A percentile compares a stretch with the other conserved stretches of the same genome.
Conservation (phyloP, 2,113 vertebrate species). For the Noturus placidus region DNA sequence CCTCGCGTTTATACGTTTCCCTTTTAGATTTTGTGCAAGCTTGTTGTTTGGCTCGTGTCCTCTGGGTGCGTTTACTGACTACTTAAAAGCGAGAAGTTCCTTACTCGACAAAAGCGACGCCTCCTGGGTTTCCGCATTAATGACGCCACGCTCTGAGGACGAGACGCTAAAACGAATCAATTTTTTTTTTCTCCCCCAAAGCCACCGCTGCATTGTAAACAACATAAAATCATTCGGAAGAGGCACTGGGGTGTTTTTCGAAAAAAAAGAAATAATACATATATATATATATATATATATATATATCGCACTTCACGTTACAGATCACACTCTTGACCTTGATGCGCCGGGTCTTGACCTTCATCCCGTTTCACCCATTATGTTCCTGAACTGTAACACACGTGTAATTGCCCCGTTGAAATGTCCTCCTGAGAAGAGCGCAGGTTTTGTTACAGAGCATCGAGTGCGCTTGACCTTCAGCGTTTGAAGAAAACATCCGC, state of each 20-base stretch:
- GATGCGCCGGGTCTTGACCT: not conserved
- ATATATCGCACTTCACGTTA: not conserved
- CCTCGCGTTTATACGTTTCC: not conserved
- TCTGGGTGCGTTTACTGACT: constrained; percentile 27
- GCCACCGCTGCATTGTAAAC: constrained; percentile 10
- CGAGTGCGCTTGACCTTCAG: not conserved
- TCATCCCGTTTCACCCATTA: not conserved
- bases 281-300: too few relatives aligned
- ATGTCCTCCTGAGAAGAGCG: not conserved
- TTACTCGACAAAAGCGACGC: constrained; percentile 1
- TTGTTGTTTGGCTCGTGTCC: constrained; percentile 27
- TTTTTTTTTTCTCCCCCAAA: not conserved
- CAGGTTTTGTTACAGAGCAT: not conserved
- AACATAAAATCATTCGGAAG: not conserved
- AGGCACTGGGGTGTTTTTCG: not conserved
- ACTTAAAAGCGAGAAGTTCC: constrained; percentile 21
- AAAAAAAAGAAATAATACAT: not conserved
- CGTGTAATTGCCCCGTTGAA: constrained; percentile 1
- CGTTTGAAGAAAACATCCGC: not conserved
- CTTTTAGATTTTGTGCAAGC: constrained; percentile 19
- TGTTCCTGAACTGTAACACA: constrained; percentile 1
- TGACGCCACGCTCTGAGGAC: not conserved
- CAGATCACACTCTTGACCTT: constrained; percentile 1
- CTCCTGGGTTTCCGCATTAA: constrained; percentile 9
- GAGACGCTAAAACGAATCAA: constrained; percentile 11